phyloP scores from a whole-genome alignment of 2,888 invertebrate species.

The Phyllotreta cruciferae region DNA sequence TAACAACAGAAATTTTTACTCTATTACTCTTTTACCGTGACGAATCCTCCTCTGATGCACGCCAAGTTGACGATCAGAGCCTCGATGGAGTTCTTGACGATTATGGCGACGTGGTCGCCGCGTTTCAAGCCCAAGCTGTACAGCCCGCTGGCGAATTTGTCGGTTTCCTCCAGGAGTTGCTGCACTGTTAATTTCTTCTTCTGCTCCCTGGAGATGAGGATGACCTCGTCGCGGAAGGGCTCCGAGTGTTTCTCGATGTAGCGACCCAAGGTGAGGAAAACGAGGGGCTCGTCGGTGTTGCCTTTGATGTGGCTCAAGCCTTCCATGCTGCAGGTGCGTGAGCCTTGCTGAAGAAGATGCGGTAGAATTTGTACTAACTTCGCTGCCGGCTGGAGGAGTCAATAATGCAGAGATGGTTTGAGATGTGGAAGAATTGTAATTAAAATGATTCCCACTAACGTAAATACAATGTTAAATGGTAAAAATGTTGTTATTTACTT shows the following conservation, averaged over 20 bases:
- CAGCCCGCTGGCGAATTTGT: background rate
- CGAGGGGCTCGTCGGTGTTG: background rate
- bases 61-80: slow-evolving; percentile 59
- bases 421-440: no score
- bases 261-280: background rate
- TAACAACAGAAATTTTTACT: background rate
- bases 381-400: background rate
- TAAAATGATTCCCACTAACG: no score
- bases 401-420: no score
- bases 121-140: background rate
- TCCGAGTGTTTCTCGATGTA: background rate
- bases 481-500: no score
- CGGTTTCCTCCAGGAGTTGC: slow-evolving; percentile 1
- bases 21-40: slow-evolving; percentile 63
- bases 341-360: background rate
- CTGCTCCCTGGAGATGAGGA: background rate
- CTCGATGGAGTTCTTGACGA: slow-evolving; percentile 1
- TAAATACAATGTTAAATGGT: no score
- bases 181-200: background rate
- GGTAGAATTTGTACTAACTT: slow-evolving; percentile 40
- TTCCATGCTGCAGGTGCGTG: background rate
- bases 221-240: background rate
- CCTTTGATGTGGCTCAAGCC: slow-evolving; percentile 10
- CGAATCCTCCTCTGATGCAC: slow-evolving; percentile 73
- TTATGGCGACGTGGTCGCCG: background rate